These are phyloP conservation scores for Arothron firmamentum DNA, from an alignment of 2,113 vertebrate genomes.

Conservation along the genomic window DNA sequence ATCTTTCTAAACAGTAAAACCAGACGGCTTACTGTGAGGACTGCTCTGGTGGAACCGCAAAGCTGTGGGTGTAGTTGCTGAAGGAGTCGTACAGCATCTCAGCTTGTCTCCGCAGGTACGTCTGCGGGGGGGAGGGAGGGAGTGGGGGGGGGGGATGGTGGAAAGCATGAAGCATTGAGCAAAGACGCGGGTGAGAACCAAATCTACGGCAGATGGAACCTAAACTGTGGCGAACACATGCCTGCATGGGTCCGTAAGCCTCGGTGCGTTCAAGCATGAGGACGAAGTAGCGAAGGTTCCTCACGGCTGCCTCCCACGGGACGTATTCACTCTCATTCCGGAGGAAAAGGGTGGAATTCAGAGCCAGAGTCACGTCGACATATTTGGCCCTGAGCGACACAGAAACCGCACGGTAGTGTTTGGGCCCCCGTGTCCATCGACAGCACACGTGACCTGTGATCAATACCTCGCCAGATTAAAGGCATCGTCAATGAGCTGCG, in stretches of 20 bases:
- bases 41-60: constrained; percentile 4
- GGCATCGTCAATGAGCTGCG: constrained; percentile 85
- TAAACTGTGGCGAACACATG: too few species aligned
- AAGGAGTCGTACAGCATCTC: constrained; percentile 66
- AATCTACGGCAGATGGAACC: too few species aligned
- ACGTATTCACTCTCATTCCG: constrained; percentile 67
- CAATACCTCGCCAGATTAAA: constrained; percentile 84
- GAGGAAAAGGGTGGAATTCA: constrained; percentile 83
- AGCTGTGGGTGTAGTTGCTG: constrained; percentile 18
- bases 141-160: too few species aligned
- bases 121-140: constrained; percentile 59
- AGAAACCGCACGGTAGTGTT: not conserved
- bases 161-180: too few species aligned
- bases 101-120: constrained; percentile 79
- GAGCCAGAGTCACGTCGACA: constrained; percentile 72
- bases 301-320: constrained; percentile 81
- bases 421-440: not conserved
- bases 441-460: not conserved
- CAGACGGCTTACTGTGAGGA: constrained; percentile 79
- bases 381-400: constrained; percentile 72
- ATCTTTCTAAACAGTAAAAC: not conserved
- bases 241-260: constrained; percentile 85
- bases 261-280: constrained; percentile 90
- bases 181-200: too few species aligned
- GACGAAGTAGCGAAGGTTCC: constrained; percentile 79